Evolutionary conservation across 2,888 invertebrate species (phyloP).

Genomic region (Mycogona germanica): DNA sequence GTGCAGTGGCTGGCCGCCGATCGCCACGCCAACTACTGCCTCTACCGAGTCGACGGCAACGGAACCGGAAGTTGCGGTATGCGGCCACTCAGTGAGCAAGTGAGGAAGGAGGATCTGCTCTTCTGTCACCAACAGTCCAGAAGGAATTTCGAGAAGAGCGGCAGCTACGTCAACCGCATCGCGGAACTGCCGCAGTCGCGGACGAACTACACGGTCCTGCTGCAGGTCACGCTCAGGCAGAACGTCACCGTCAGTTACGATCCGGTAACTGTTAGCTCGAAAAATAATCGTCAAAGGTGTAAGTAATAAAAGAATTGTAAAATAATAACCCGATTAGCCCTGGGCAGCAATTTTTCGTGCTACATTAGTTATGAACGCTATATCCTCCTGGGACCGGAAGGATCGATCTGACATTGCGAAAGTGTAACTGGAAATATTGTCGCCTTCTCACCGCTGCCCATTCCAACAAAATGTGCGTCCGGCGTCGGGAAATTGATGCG

Average conservation of each 20-base stretch:
- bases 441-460: no score
- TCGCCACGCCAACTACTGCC: conserved; percentile 10
- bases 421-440: no score
- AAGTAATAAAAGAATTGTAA: no score
- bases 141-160: conserved; percentile 4
- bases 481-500: no score
- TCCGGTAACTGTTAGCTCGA: conserved; percentile 2
- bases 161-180: conserved; percentile 7
- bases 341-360: no score
- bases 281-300: no score
- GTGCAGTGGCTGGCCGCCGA: conserved; percentile 11
- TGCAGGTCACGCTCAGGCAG: conserved; percentile 5
- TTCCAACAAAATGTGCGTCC: no score
- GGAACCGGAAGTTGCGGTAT: not conserved
- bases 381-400: no score
- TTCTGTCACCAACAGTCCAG: conserved; percentile 12
- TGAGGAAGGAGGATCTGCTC: not conserved
- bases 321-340: no score
- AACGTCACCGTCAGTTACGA: conserved; percentile 6
- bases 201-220: conserved; percentile 4
- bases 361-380: no score
- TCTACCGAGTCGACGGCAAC: not conserved
- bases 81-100: not conserved
- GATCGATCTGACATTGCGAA: no score
- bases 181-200: not conserved